These are phyloP conservation scores for Emydoidea blandingii DNA, from an alignment of 2,797 vertebrate species.

Conservation along the genomic window DNA sequence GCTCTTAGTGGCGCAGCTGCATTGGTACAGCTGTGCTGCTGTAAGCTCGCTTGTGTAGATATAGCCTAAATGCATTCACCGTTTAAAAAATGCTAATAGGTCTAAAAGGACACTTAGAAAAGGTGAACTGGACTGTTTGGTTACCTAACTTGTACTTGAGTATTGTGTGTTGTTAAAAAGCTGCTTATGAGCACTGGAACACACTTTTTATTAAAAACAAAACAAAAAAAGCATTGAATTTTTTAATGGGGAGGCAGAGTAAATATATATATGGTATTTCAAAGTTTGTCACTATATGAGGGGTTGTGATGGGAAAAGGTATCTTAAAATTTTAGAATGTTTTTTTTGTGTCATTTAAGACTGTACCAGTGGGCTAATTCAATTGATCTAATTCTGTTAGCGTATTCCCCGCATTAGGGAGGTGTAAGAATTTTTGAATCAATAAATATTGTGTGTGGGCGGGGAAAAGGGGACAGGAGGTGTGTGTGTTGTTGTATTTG, in stretches of 20 bases:
- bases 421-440: accelerated
- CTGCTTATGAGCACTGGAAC: not conserved
- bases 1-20: no score
- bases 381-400: not conserved
- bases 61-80: not conserved
- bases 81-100: not conserved
- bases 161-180: not conserved
- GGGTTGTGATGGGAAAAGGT: not conserved
- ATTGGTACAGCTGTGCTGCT: no score
- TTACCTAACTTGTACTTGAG: not conserved
- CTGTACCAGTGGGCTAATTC: not conserved
- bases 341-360: accelerated
- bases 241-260: no score
- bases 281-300: no score
- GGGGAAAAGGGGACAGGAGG: not conserved
- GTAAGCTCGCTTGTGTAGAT: no score
- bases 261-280: no score
- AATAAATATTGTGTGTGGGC: accelerated
- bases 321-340: not conserved
- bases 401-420: accelerated
- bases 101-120: not conserved
- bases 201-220: not conserved
- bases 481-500: not conserved
- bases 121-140: not conserved
- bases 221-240: no score